Evolutionary conservation across 2,797 vertebrate genomes (phyloP), one percentile per base, ranked within the genome.

Genomic region (Macrochelys suwanniensis): DNA sequence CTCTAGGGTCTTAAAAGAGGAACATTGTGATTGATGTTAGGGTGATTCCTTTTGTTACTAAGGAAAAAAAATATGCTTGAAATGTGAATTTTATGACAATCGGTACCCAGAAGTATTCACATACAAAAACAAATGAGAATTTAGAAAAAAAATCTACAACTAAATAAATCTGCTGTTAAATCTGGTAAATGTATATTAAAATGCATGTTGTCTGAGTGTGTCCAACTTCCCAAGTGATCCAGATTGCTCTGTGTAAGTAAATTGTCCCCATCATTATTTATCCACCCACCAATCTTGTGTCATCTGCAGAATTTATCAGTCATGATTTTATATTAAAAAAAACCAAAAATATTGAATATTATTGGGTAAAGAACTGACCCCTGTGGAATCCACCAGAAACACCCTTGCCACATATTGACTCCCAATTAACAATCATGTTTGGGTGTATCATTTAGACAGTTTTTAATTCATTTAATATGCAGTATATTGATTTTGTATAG

Each of bases 51-150:
- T 92, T 96, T 95, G 23, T 90, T 94, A 97, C 95, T 93, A 91
- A 91, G 78, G 59, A 21, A 89, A 95, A 95, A 95, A 95, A 28
- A 1, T 95, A 31, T 84, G 65, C 23, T 49, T 86, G 51, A 53
- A 85, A 82, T 95, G 92, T 95, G 86, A 96, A 96, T 96, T 95
- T 94, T 96, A 88, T 96, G 88, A 89, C 82, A 96, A 68, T 51
- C 17, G 89, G 90, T 94, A 93, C 83, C 33, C 54, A 85, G 54
- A 92, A 82, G 80, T 65, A 12, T 92, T 94, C 89, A 49, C 85
- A 93, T 92, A 85, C 37, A 80, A 97, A 96, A 96, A 93, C 12
- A n/a, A 56, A 12, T 88, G 61, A 88, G 87, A 2, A 5, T 54
- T 31, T 49, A 84, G 54, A 54, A 94, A 82, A 82, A 50, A 7